phyloP scores from a whole-genome alignment of 2,797 vertebrate genomes.

The Vespertilio murinus region DNA sequence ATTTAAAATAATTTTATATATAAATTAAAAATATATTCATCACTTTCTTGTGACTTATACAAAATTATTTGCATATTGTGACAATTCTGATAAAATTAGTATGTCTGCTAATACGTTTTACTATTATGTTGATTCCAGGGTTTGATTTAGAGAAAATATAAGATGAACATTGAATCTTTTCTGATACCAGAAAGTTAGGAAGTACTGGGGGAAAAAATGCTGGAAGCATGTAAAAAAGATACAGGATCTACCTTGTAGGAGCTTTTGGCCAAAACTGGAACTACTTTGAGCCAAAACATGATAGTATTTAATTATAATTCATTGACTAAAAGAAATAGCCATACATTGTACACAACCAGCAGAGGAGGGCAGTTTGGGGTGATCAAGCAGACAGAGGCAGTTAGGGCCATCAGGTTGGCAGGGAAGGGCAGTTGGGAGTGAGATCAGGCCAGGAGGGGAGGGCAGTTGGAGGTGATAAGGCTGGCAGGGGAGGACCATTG shows the following conservation, averaged over 20 bases:
- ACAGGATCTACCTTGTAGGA: background rate
- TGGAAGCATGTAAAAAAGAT: background rate
- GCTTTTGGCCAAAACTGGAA: background rate
- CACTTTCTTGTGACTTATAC: background rate
- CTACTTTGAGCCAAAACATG: background rate
- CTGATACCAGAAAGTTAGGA: background rate
- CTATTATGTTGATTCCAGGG: background rate
- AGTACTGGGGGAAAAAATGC: background rate
- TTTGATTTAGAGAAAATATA: background rate
- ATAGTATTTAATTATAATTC: background rate
- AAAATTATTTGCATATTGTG: background rate
- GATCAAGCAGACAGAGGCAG: too few relatives aligned
- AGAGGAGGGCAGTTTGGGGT: too few relatives aligned
- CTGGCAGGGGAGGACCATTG: too few relatives aligned
- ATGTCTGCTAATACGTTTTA: background rate
- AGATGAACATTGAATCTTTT: background rate
- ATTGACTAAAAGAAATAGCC: background rate
- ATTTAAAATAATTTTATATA: slow-evolving; percentile 19
- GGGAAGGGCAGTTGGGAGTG: too few relatives aligned
- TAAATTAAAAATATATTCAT: background rate
- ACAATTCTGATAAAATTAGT: background rate
- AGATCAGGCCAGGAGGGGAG: too few relatives aligned
- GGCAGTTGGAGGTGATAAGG: too few relatives aligned
- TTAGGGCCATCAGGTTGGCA: too few relatives aligned
- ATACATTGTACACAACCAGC: background rate